Percentiles rank a stretch among this genome's conserved stretches.
phyloP scores from a whole-genome alignment of 1,140 invertebrate genomes.

The Lithobius niger region DNA sequence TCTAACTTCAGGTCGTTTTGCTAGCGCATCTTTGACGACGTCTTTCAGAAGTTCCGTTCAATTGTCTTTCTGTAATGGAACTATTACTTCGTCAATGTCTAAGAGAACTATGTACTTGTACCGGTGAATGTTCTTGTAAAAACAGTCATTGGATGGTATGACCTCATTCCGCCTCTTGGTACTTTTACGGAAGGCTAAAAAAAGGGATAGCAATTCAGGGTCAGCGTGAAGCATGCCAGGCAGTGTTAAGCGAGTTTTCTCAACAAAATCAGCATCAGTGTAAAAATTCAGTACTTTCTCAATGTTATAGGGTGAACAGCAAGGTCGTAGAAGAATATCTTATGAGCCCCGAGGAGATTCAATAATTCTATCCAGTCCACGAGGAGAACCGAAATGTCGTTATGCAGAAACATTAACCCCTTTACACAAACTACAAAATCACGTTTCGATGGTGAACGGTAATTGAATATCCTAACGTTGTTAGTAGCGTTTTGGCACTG shows the following conservation, averaged over 20 bases:
- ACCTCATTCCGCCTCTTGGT: slow-evolving; percentile 88
- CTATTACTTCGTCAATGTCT: slow-evolving; percentile 36
- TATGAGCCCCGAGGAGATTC: slow-evolving; percentile 71
- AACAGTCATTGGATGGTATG: slow-evolving; percentile 92
- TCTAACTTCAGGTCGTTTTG: slow-evolving; percentile 19
- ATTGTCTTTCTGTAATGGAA: slow-evolving; percentile 29
- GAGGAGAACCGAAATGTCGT: slow-evolving; percentile 73
- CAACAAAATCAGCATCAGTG: slow-evolving; percentile 52
- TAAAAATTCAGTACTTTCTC: slow-evolving; percentile 76
- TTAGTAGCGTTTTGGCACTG: slow-evolving; percentile 71
- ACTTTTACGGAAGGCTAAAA: slow-evolving; percentile 62
- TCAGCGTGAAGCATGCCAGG: slow-evolving; percentile 84
- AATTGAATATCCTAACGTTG: slow-evolving; percentile 48
- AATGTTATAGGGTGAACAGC: slow-evolving; percentile 82
- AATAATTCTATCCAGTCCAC: slow-evolving; percentile 93
- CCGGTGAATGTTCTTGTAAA: slow-evolving; percentile 43
- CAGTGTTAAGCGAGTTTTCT: slow-evolving; percentile 72
- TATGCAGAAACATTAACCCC: slow-evolving; percentile 77
- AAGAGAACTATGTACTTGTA: slow-evolving; percentile 32
- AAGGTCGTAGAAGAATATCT: slow-evolving; percentile 83
- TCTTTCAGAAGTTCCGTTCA: slow-evolving; percentile 29
- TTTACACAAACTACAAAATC: slow-evolving; percentile 91
- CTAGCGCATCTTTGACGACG: slow-evolving; percentile 8
- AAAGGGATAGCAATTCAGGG: slow-evolving; percentile 73
- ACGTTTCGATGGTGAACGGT: slow-evolving; percentile 33